Base-by-base conservation (phyloP, 2,113 vertebrate genomes). In the Bubalus kerabau region DNA sequence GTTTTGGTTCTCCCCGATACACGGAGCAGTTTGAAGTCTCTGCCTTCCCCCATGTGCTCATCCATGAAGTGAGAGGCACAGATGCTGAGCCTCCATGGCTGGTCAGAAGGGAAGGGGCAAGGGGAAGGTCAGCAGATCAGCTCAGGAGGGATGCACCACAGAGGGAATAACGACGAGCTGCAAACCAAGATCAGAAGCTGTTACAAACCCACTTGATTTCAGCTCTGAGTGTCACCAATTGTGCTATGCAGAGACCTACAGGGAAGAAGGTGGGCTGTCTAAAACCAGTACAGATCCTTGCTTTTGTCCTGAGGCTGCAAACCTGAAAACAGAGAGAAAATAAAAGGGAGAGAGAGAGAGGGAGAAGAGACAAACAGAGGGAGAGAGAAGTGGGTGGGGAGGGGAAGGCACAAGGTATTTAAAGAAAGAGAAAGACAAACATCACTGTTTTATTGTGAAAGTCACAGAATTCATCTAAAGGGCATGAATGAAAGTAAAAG, bases 281-380 rank as follows among this genome's bases (percentile, higher is more conserved):
- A 99, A 99, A 99, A 99, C 99, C 99, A 99, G 98, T 99, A 99
- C 97, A 99, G 99, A 98, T 99, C 99, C 99, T 99, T 99, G 99
- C 98, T 99, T 99, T 99, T 99, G 98, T 99, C 99, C 99, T 99
- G 99, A 98, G 99, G 98, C 98, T 99, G 99, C 98, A 99, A 99
- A 99, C 99, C 99, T 99, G 99, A 99, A 99, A 99, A 98, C 5
- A 98, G 98, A 98, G 96, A 98, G 96, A 98, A 98, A 95, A 98
- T 94, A 98, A 97, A 98, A 95, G 97, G 97, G 97, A 98, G 95
- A 98, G 98, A 94, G 96, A 94, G 97, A 92, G 93, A 76, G 94
- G 97, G 94, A 95, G 96, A 97, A 21, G 10, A 56, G 50, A 36
- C 40, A 94, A 59, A 94, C 87, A 52, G 81, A 26, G 97, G 64